These are phyloP conservation scores for Augiades crinisus DNA, from an alignment of 2,888 invertebrate species.

Conservation along the genomic window DNA sequence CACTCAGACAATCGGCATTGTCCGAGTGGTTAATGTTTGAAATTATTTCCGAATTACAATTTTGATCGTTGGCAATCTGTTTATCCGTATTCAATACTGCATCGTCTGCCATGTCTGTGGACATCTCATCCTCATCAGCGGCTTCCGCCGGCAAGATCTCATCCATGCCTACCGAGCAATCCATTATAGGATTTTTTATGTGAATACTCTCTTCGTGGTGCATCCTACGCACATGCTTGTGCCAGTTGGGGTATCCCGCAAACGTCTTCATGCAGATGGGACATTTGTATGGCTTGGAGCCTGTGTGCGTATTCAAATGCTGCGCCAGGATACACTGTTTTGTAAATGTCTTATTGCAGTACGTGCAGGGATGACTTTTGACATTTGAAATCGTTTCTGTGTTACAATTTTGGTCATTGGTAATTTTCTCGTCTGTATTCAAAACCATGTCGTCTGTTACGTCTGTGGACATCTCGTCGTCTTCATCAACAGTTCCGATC, in stretches of 20 bases:
- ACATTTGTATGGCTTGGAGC: slow-evolving; percentile 78
- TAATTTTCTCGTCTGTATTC: too few relatives aligned
- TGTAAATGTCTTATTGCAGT: slow-evolving; percentile 69
- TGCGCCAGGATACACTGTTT: slow-evolving; percentile 55
- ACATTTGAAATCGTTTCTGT: too few relatives aligned
- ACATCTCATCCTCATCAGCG: slow-evolving; percentile 40
- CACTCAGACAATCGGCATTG: slow-evolving; percentile 6
- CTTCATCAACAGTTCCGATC: too few relatives aligned
- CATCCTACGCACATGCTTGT: slow-evolving; percentile 73
- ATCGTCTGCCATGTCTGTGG: slow-evolving; percentile 12
- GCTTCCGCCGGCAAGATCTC: slow-evolving; percentile 26
- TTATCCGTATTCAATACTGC: slow-evolving; percentile 4
- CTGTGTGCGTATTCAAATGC: slow-evolving; percentile 82
- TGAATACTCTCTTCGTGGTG: slow-evolving; percentile 41
- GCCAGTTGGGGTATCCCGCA: slow-evolving; percentile 80
- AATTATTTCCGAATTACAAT: neutral
- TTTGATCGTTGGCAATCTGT: slow-evolving; percentile 8
- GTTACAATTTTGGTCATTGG: too few relatives aligned
- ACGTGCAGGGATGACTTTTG: too few relatives aligned
- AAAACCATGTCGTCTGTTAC: too few relatives aligned
- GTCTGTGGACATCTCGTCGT: too few relatives aligned
- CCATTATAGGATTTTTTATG: slow-evolving; percentile 4
- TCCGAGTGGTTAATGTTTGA: slow-evolving; percentile 4
- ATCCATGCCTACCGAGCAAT: neutral
- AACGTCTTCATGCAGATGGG: slow-evolving; percentile 78